Evolutionary conservation across 2,888 invertebrate species (phyloP).

Genomic region (Sturmia bella): DNA sequence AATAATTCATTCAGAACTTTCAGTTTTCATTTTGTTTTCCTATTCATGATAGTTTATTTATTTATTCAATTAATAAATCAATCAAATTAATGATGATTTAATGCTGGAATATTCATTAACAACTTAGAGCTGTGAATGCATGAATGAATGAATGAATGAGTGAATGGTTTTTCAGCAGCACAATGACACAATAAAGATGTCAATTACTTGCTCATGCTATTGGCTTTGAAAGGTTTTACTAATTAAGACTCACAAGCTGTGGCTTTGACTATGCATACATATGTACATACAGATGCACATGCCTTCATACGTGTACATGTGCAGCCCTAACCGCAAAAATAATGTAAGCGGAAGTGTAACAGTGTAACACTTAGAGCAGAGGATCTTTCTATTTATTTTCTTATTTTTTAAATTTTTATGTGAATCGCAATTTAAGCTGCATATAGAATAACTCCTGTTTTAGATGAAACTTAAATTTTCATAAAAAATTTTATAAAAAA

Average conservation of each 20-base stretch:
- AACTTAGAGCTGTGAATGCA: slow-evolving; percentile 12
- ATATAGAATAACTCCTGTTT: too few relatives aligned
- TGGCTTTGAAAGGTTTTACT: slow-evolving; percentile 1
- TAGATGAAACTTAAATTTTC: too few relatives aligned
- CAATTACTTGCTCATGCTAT: slow-evolving; percentile 22
- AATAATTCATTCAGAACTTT: slow-evolving; percentile 6
- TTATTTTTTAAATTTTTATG: too few relatives aligned
- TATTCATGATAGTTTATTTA: slow-evolving; percentile 4
- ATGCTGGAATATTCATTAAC: slow-evolving; percentile 45
- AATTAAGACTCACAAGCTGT: neutral
- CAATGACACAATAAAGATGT: slow-evolving; percentile 52
- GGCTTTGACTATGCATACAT: neutral
- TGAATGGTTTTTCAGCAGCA: neutral
- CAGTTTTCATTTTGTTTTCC: slow-evolving; percentile 31
- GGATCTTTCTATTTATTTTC: too few relatives aligned
- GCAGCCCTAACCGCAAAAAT: too few relatives aligned
- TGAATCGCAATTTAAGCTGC: too few relatives aligned
- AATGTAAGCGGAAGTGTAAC: too few relatives aligned
- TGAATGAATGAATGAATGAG: too few relatives aligned
- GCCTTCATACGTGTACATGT: too few relatives aligned
- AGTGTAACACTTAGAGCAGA: too few relatives aligned
- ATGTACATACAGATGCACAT: too few relatives aligned
- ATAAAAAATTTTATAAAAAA: too few relatives aligned
- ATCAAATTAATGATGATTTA: slow-evolving; percentile 53
- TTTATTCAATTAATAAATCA: slow-evolving; percentile 65